phyloP scores from a whole-genome alignment of 2,113 vertebrate species.

The Oceanites oceanicus region DNA sequence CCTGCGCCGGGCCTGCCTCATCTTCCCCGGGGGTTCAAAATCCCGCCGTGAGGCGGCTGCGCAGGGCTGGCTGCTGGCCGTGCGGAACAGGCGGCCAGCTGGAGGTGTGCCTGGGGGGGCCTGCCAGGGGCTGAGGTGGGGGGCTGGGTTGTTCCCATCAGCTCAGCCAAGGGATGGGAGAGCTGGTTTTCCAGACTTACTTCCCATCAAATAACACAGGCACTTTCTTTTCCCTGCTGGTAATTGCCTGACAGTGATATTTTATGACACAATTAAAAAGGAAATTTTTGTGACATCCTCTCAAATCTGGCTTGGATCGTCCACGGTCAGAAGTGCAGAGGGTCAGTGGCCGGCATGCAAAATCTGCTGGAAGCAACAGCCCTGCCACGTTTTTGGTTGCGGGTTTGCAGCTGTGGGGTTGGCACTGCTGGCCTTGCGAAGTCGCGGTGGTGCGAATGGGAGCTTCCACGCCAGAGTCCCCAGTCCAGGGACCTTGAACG shows the following conservation, averaged over 20 bases:
- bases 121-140: fast-evolving
- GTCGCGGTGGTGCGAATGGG: fast-evolving
- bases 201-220: fast-evolving
- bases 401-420: no score
- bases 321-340: no score
- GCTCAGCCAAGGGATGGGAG: not conserved
- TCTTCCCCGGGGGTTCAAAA: fast-evolving
- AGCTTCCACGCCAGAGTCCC: not conserved
- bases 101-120: not conserved
- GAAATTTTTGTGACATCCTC: not conserved
- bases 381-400: fast-evolving
- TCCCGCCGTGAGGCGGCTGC: fast-evolving
- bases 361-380: not conserved
- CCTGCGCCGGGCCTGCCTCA: not conserved
- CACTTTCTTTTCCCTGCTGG: no score
- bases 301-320: not conserved
- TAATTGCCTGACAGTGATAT: not conserved
- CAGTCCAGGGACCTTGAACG: not conserved
- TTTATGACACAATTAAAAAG: not conserved
- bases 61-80: fast-evolving
- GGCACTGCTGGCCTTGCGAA: not conserved
- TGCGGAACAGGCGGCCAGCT: fast-evolving
- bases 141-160: fast-evolving
- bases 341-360: not conserved
- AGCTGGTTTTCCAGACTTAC: fast-evolving